These are phyloP conservation scores for Aphodius granarius DNA, from an alignment of 2,888 invertebrate species.

Conservation along the genomic window DNA sequence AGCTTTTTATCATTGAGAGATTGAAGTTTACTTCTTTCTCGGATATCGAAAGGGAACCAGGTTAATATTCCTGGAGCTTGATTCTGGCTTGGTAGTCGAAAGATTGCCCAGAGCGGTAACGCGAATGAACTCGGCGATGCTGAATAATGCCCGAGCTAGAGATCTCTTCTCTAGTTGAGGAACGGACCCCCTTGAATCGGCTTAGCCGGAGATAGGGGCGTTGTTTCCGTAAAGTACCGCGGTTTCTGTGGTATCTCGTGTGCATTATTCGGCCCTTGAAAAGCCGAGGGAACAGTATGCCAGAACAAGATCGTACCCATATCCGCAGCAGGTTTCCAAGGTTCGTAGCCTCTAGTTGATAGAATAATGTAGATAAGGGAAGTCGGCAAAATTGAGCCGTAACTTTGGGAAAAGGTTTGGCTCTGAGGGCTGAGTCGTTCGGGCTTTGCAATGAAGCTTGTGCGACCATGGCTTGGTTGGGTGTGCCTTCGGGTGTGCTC, in stretches of 20 bases:
- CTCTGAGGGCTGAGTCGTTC: conserved; percentile 52
- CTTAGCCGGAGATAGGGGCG: conserved; percentile 17
- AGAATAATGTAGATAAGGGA: conserved; percentile 59
- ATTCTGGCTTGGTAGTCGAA: conserved; percentile 50
- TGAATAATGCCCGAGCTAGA: conserved; percentile 9
- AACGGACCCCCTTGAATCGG: conserved; percentile 15
- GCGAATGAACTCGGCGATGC: conserved; percentile 12
- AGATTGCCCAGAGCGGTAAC: conserved; percentile 13
- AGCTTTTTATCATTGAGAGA: conserved; percentile 40
- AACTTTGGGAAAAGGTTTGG: conserved; percentile 59
- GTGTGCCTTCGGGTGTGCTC: conserved; percentile 41
- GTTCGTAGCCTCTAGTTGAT: conserved; percentile 68
- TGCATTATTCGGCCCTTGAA: conserved; percentile 60
- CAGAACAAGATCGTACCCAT: conserved; percentile 75
- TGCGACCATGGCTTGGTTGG: conserved; percentile 1
- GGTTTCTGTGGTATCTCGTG: conserved; percentile 39
- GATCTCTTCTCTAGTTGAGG: conserved; percentile 13
- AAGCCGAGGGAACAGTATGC: conserved; percentile 40
- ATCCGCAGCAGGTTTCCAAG: conserved; percentile 79
- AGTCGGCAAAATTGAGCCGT: conserved; percentile 63
- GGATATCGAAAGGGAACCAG: conserved; percentile 60
- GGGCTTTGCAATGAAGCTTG: conserved; percentile 18
- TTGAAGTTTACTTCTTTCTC: conserved; percentile 47
- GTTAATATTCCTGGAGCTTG: conserved; percentile 63
- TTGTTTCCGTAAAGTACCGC: conserved; percentile 31